Conservation (phyloP, 2,797 vertebrate species). For the Triplophysa bombifrons region DNA sequence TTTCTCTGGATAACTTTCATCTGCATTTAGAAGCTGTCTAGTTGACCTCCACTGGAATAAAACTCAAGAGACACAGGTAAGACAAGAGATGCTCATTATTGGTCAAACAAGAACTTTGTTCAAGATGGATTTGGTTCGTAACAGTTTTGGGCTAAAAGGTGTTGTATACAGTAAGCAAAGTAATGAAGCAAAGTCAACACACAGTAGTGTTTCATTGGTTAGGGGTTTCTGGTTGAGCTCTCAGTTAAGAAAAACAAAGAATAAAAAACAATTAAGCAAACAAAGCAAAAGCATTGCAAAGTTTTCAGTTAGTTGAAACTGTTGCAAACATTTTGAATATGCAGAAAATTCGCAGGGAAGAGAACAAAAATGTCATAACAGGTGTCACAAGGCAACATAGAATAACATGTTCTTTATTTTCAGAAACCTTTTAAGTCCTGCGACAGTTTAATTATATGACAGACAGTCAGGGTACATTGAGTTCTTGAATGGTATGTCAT, state of each 20-base stretch:
- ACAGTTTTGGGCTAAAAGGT: neutral
- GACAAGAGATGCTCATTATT: neutral
- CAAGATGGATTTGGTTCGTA: neutral
- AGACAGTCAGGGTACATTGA: neutral
- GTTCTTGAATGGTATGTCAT: neutral
- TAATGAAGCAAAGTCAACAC: neutral
- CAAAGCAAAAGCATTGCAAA: neutral
- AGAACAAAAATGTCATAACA: neutral
- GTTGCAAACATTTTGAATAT: neutral
- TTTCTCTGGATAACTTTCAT: constrained; percentile 16
- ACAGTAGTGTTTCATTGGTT: neutral
- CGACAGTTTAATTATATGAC: neutral
- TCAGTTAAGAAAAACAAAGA: neutral
- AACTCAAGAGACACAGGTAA: constrained; percentile 9
- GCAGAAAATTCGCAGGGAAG: neutral
- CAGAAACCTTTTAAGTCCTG: neutral
- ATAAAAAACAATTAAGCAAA: neutral
- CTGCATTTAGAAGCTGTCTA: neutral
- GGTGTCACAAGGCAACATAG: neutral
- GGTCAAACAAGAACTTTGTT: neutral
- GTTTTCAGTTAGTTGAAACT: neutral
- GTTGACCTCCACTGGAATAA: neutral
- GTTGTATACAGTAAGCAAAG: neutral
- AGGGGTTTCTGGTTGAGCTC: neutral
- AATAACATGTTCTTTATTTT: neutral